Evolutionary conservation across 2,888 invertebrate species (phyloP).

Genomic region (Hipparchia sbordonii): DNA sequence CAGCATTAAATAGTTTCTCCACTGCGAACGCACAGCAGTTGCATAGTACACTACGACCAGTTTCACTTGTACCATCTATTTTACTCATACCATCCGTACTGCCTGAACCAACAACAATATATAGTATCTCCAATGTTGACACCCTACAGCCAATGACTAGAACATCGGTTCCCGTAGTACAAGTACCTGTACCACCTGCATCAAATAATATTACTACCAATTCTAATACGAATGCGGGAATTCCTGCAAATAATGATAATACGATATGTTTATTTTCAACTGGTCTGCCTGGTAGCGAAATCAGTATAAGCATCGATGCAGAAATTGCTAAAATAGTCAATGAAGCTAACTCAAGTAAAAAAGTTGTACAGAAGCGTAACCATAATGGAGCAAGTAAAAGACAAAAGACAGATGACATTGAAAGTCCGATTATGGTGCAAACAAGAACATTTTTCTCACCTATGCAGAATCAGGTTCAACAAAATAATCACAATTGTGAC

Average conservation of each 20-base stretch:
- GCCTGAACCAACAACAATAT: background rate
- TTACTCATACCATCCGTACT: background rate
- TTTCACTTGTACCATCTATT: background rate
- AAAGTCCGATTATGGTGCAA: background rate
- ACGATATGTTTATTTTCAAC: conserved; percentile 39
- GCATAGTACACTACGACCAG: background rate
- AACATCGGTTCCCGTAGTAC: background rate
- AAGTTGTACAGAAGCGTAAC: background rate
- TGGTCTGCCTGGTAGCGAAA: conserved; percentile 45
- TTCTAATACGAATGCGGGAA: conserved; percentile 34
- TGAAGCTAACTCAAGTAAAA: background rate
- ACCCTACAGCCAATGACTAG: background rate
- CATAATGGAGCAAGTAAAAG: background rate
- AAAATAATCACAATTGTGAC: background rate
- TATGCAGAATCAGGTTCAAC: background rate
- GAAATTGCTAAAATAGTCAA: conserved; percentile 1
- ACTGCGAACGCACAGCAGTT: background rate
- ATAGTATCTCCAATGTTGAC: background rate
- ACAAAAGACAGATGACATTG: background rate
- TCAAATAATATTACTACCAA: background rate
- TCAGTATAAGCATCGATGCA: conserved; percentile 43
- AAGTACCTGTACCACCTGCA: no score
- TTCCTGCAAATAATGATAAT: background rate
- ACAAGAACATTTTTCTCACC: background rate
- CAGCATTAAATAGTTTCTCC: background rate